Conservation (phyloP, 23 tunicate genomes). For the Halocynthia roretzi region DNA sequence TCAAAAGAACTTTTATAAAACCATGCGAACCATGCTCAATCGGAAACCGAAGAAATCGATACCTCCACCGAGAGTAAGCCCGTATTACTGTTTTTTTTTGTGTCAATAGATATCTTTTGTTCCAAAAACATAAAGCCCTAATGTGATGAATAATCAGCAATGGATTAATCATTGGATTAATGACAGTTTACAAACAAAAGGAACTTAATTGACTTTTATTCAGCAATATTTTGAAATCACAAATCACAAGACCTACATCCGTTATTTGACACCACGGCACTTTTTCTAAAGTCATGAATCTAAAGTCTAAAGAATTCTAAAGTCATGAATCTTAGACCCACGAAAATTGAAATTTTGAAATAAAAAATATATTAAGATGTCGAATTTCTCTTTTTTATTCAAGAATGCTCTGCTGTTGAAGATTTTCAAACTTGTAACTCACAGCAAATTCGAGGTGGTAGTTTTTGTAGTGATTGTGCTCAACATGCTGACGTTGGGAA, state of each 20-base stretch:
- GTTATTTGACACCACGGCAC: neutral
- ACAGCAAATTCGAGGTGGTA: slow-evolving; percentile 67
- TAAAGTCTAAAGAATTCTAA: too few relatives aligned
- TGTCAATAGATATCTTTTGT: neutral
- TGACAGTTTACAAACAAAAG: too few relatives aligned
- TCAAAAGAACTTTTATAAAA: slow-evolving; percentile 87
- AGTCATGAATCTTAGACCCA: neutral
- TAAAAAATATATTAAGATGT: neutral
- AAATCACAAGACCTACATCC: too few relatives aligned
- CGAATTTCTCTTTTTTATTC: neutral
- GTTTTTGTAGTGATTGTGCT: slow-evolving; percentile 67
- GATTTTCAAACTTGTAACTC: slow-evolving; percentile 74
- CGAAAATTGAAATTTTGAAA: neutral
- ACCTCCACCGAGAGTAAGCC: slow-evolving; percentile 65
- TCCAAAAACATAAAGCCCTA: too few relatives aligned
- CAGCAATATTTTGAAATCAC: neutral
- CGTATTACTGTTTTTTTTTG: neutral
- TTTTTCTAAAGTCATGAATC: neutral
- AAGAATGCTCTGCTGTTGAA: slow-evolving; percentile 42
- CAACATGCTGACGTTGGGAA: slow-evolving; percentile 77
- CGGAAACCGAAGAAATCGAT: slow-evolving; percentile 94
- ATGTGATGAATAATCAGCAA: too few relatives aligned
- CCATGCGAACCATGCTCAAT: slow-evolving; percentile 92
- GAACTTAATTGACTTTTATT: neutral
- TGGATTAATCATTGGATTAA: too few relatives aligned